Evolutionary conservation across 2,113 vertebrate genomes (phyloP), one percentile per base, ranked within the genome.

Genomic region (Rhombomys opimus): DNA sequence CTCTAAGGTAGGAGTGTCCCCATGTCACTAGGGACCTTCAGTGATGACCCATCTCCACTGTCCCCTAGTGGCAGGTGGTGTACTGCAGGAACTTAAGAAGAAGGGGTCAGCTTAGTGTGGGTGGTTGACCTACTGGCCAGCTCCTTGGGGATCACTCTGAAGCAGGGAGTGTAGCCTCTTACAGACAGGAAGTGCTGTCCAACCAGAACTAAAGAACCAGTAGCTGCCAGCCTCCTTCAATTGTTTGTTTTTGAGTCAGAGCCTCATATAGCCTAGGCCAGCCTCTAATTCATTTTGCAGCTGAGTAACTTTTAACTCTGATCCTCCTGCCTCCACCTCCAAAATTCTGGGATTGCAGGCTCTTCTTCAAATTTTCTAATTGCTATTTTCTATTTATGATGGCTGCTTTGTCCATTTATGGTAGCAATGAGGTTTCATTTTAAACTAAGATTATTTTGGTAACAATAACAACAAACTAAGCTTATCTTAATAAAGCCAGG

Each of bases 331-430:
- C 25, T 52, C 30, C 11, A 68, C 27, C 27, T 68, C 63, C 59
- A 41, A 68, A 68, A 86, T 20, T 35, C 27, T 50, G 41, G 38
- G 41, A 50, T 50, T 67, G 35, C 18, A 67, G 50, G 86, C 20
- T 35, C 13, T 68, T 81, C 86, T 73, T 32, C 22, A 63, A 57
- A n/a, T 87, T 76, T 96, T 78, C 38, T 63, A 63, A 77, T 9
- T 46, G 32, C 75, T 92, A 32, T 81, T 91, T 95, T 94, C 67
- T 93, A 76, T 75, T 93, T 92, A 82, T 88, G 72, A 81, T 25
- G 72, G 41, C 6, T 81, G 32, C 46, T 72, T 89, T 82, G 30
- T 35, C 86, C 91, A 87, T 46, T 90, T 94, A 95, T 80, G 68
- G 41, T 27, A 96, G 70, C 17, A 52, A 77, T 94, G 73, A 92